Base-by-base conservation (phyloP, 2,797 vertebrate genomes). In the Pteropus rufus region DNA sequence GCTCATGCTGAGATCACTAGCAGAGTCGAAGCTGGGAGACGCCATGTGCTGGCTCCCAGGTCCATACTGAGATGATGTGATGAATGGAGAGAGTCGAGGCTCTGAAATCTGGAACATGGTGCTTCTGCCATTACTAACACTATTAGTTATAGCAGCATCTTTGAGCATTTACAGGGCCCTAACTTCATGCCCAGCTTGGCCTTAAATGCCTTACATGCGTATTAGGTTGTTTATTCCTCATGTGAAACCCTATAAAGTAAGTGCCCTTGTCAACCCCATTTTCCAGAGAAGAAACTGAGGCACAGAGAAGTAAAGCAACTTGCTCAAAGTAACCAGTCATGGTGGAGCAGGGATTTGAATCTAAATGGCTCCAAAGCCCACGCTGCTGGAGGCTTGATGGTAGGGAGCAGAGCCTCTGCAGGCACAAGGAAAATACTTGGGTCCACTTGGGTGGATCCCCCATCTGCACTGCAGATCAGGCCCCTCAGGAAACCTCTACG, bases 11-110 rank as follows among this genome's bases (percentile, higher is more conserved):
- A 0, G 29, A 72, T 65, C 23, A 14, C 76, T 24, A 31, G 62
- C 29, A 41, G n/a, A 75, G 39, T 14, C 0, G 0, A 2, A 34
- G 18, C 23, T 56, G 69, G 56, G 46, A 21, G 10, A 8, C n/a
- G 18, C 64, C 3, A 0, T 15, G 44, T 0, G 58, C 26, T 69
- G 67, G 54, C 26, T 62, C 46, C 49, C 6, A 34, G 41, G 73
- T 60, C 41, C 8, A 56, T 31, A 29, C 52, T 64, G 73, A 85
- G 76, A 65, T 1, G 0, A 3, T 24, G 10, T 19, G 36, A 12
- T 26, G 67, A 46, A 29, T 15, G 56, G 26, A 24, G 11, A 54
- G 52, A 46, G n/a, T 18, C 60, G 12, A 36, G 46, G 56, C 39
- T 49, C 26, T 10, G 34, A 64, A 19, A 64, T 19, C 34, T 7